Conservation (phyloP, 2,113 vertebrate genomes). For the Epinephelus fuscoguttatus region DNA sequence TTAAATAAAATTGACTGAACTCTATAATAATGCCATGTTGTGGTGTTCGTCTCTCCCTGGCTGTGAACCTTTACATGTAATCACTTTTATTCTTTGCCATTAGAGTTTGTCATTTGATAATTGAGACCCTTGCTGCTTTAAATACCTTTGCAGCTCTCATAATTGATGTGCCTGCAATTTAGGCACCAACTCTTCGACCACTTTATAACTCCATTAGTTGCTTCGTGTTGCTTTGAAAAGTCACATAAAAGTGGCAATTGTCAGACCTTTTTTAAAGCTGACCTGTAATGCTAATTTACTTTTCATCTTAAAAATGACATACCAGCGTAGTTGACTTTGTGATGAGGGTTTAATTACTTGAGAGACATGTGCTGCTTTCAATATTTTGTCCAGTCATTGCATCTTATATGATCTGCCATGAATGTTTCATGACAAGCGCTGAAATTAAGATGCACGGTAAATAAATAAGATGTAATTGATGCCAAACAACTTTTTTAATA, state of each 20-base stretch:
- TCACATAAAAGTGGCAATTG: conserved; percentile 41
- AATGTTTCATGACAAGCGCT: conserved; percentile 8
- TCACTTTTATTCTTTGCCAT: background rate
- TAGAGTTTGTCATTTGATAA: conserved; percentile 41
- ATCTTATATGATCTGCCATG: conserved; percentile 3
- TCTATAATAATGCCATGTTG: background rate
- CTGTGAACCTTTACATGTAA: conserved; percentile 5
- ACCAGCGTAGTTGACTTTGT: background rate
- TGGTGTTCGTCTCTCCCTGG: background rate
- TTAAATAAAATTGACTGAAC: background rate
- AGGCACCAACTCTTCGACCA: conserved; percentile 25
- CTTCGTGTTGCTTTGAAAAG: conserved; percentile 39
- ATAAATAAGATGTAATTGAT: conserved; percentile 28
- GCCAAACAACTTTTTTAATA: conserved; percentile 24
- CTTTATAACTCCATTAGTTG: conserved; percentile 44
- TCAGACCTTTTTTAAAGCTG: conserved; percentile 44
- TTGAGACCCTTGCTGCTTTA: conserved; percentile 41
- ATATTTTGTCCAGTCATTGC: conserved; percentile 19
- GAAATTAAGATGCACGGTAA: conserved; percentile 21
- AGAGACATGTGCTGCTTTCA: conserved; percentile 24
- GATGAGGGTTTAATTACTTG: conserved; percentile 16
- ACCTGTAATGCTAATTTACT: conserved; percentile 41
- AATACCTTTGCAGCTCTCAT: conserved; percentile 26
- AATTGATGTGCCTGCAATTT: conserved; percentile 35
- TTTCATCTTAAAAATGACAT: conserved; percentile 34